Conservation (phyloP, 2,888 invertebrate genomes). For the Lamproptera curius region DNA sequence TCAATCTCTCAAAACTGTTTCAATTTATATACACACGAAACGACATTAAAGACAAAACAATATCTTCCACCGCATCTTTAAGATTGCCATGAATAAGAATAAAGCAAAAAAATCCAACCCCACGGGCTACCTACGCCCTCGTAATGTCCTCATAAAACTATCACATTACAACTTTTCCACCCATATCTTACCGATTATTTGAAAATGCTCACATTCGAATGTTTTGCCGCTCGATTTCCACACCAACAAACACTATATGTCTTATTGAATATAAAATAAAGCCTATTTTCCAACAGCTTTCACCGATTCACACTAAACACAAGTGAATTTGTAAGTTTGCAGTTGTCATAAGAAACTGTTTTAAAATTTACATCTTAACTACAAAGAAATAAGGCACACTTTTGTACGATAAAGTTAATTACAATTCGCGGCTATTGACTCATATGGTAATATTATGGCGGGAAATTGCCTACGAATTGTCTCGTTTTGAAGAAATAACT, state of each 20-base stretch:
- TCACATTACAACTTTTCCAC: constrained; percentile 53
- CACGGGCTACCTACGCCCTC: constrained; percentile 31
- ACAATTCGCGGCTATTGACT: constrained; percentile 16
- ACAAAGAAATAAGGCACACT: constrained; percentile 14
- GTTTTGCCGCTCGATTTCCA: too few species aligned
- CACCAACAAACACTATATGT: background rate
- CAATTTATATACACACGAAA: too few species aligned
- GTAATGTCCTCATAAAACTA: constrained; percentile 57
- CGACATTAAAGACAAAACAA: background rate
- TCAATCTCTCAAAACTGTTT: too few species aligned
- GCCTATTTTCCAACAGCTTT: background rate
- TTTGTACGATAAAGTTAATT: constrained; percentile 8
- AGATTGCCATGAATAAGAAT: constrained; percentile 18
- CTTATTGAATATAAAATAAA: too few species aligned
- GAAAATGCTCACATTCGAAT: constrained; percentile 36
- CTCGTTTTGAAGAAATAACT: constrained; percentile 56
- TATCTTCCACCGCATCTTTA: background rate
- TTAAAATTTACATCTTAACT: constrained; percentile 7
- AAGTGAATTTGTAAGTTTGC: constrained; percentile 9
- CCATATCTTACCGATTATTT: constrained; percentile 51
- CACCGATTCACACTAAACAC: background rate
- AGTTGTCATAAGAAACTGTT: constrained; percentile 2
- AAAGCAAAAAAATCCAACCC: constrained; percentile 14
- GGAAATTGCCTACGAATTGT: constrained; percentile 69
- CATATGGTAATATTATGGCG: constrained; percentile 69